Conservation (phyloP, 2,113 vertebrate genomes). For the Monopterus albus region DNA sequence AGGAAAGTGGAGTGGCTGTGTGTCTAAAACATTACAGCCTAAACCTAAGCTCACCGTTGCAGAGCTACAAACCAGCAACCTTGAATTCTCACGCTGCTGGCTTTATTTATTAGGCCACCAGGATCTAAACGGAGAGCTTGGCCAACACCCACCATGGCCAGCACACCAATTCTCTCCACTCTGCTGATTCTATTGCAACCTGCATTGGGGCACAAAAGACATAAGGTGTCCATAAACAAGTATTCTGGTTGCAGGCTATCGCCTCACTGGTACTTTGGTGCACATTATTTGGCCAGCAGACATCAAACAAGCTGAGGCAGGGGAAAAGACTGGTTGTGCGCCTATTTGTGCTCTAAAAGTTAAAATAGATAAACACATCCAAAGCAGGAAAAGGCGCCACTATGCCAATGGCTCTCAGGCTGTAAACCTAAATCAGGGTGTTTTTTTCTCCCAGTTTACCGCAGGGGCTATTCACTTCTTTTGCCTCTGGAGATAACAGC, state of each 20-base stretch:
- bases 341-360: conserved; percentile 69
- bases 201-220: background rate
- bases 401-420: conserved; percentile 71
- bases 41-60: background rate
- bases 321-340: conserved; percentile 35
- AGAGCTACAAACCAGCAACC: conserved; percentile 43
- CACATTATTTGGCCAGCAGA: conserved; percentile 55
- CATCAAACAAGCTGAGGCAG: conserved; percentile 64
- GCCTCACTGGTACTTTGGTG: conserved; percentile 48
- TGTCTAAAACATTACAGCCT: background rate
- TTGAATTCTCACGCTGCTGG: conserved; percentile 37
- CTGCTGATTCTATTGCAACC: conserved; percentile 19
- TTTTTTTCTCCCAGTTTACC: conserved; percentile 80
- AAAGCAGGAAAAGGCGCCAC: conserved; percentile 72
- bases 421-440: conserved; percentile 80
- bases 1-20: too few relatives aligned
- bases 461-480: conserved; percentile 82
- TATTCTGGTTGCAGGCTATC: conserved; percentile 23
- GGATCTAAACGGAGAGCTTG: conserved; percentile 66
- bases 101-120: conserved; percentile 71
- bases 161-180: conserved; percentile 32
- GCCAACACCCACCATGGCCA: conserved; percentile 77
- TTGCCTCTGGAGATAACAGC: conserved; percentile 81
- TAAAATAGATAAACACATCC: conserved; percentile 72
- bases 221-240: conserved; percentile 32